Percentiles rank a stretch among this genome's conserved stretches.
These are phyloP conservation scores for Trichopoda pennipes DNA, from an alignment of 2,888 invertebrate genomes.

Conservation along the genomic window DNA sequence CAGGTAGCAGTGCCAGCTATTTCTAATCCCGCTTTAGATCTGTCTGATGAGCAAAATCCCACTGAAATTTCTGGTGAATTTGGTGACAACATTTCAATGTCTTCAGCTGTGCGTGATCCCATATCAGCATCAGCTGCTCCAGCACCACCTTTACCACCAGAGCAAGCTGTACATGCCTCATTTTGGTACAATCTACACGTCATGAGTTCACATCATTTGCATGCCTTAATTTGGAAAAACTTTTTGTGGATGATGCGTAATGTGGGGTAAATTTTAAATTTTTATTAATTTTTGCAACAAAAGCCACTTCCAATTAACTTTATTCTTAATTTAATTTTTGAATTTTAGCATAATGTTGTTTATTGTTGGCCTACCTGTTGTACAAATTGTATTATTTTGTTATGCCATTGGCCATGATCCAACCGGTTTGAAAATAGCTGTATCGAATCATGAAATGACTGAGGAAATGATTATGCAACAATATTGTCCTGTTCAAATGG, in stretches of 20 bases:
- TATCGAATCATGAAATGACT: constrained; percentile 89
- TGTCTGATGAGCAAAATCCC: constrained; percentile 85
- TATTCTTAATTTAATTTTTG: not conserved
- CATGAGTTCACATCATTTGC: constrained; percentile 87
- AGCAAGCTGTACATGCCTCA: constrained; percentile 83
- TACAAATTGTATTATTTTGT: constrained; percentile 93
- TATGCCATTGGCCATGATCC: constrained; percentile 94
- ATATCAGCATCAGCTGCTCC: constrained; percentile 83
- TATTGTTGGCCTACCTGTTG: constrained; percentile 91
- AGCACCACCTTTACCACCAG: constrained; percentile 86
- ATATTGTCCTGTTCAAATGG: constrained; percentile 81
- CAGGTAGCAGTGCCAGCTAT: constrained; percentile 85
- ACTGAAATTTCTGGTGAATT: constrained; percentile 93
- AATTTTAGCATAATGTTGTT: constrained; percentile 88
- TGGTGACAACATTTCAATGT: constrained; percentile 91
- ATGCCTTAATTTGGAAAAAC: constrained; percentile 93
- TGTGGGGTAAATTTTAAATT: constrained; percentile 84
- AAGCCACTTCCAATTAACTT: not conserved
- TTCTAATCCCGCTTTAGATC: constrained; percentile 85
- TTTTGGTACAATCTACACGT: constrained; percentile 84
- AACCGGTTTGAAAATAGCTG: constrained; percentile 87
- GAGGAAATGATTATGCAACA: constrained; percentile 81
- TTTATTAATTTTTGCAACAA: not conserved
- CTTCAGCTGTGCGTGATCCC: constrained; percentile 86
- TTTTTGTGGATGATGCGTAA: constrained; percentile 93